Percentiles rank a stretch among this genome's conserved stretches.
Conservation (phyloP, 2,888 invertebrate genomes). For the Eupithecia subumbrata region DNA sequence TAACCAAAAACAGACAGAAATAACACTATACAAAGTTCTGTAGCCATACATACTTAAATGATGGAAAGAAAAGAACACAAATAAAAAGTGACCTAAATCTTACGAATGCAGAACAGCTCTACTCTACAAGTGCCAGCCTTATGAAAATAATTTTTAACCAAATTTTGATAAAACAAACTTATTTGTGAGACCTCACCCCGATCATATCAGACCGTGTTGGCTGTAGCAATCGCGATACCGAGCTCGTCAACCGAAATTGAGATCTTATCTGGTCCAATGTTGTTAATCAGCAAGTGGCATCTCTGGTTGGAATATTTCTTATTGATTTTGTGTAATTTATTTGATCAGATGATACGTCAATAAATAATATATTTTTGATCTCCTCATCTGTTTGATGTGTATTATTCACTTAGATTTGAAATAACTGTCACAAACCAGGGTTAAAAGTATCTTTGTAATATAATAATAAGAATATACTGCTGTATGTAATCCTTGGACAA, state of each 20-base stretch:
- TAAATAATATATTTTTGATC: background rate
- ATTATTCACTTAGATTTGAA: background rate
- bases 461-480: too few relatives aligned
- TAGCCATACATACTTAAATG: background rate
- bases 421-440: background rate
- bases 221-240: background rate
- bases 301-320: background rate
- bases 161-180: background rate
- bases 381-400: background rate
- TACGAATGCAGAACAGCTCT: background rate
- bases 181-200: background rate
- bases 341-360: background rate
- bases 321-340: background rate
- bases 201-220: background rate
- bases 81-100: background rate
- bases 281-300: background rate
- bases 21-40: background rate
- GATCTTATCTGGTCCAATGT: background rate
- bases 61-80: background rate
- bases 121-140: background rate
- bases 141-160: background rate
- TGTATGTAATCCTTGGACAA: too few relatives aligned
- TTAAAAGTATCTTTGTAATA: background rate
- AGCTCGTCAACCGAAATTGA: constrained; percentile 1
- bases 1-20: background rate